Evolutionary conservation across 2,888 invertebrate genomes (phyloP), one percentile per base, ranked within the genome.

Genomic region (Lissonota sp.): DNA sequence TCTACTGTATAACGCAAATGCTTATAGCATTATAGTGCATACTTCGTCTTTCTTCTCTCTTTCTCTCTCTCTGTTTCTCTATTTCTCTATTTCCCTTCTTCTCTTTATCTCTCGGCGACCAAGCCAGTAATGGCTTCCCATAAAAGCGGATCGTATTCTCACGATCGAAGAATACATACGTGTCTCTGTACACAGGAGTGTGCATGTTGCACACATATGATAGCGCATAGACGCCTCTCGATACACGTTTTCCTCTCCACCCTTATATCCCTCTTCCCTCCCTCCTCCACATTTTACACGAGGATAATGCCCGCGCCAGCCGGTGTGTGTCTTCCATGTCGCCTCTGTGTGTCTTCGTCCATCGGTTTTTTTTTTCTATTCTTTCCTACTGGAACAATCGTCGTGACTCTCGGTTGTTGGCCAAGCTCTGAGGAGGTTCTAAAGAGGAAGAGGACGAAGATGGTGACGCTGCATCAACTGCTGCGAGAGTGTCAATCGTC

Each of bases 61-160:
- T 26, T 26, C 26, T 26, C 26, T 26, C 26, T 2, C 1, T 26
- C 3, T 26, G 1, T 26, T 3, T 26, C 26, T 26, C 26, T 3
- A 26, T 26, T 26, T 26, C 26, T 26, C 26, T 26, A 26, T 26
- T 26, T 26, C 26, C 3, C 26, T 26, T 3, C 26, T 26, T 26
- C 26, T 26, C 26, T 26, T 26, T 73, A 72, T 79, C 77, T 74
- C 67, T 72, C 39, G 55, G 71, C 58, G 70, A 83, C 78, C 55
- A 60, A 69, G 49, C 3, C 76, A 71, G 83, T 84, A 84, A 84
- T 84, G 83, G 84, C 84, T 83, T 81, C 84, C 84, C 84, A 84
- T 84, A 84, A 84, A 83, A 84, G 84, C 83, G 79, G 83, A 84
- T 84, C 84, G 84, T 80, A 84, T 84, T 84, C 84, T 84, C 84